These are phyloP conservation scores for Temnothorax longispinosus DNA, from an alignment of 1,140 invertebrate genomes.

Conservation along the genomic window DNA sequence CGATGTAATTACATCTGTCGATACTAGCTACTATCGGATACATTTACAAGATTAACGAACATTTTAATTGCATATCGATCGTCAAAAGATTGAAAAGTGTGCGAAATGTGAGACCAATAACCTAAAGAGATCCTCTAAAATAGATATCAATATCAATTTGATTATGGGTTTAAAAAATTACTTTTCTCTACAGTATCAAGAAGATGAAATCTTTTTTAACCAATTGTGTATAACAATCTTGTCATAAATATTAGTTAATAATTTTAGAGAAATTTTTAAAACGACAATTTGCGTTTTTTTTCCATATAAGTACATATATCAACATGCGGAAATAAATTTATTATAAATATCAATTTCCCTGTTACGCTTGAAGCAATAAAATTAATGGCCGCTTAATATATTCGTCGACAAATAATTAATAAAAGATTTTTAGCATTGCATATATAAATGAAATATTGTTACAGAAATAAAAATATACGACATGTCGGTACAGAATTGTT, in stretches of 20 bases:
- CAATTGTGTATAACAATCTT: neutral
- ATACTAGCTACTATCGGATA: conserved; percentile 7
- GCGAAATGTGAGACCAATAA: neutral
- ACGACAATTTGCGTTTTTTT: neutral
- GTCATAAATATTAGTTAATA: neutral
- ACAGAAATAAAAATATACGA: neutral
- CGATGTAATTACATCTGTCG: conserved; percentile 20
- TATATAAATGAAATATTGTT: neutral
- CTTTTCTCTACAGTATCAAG: neutral
- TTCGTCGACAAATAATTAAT: conserved; percentile 1
- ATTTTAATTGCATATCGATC: conserved; percentile 66
- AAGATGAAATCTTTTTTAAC: neutral
- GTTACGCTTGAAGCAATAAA: neutral
- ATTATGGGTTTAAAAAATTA: neutral
- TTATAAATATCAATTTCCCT: neutral
- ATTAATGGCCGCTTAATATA: neutral
- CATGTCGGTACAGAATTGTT: neutral
- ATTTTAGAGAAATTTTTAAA: neutral
- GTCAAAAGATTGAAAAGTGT: conserved; percentile 7
- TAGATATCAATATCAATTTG: neutral
- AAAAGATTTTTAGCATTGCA: conserved; percentile 11
- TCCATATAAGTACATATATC: neutral
- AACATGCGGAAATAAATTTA: conserved; percentile 11
- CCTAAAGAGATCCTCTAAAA: neutral
- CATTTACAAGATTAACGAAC: conserved; percentile 60